phyloP scores from a whole-genome alignment of 2,888 invertebrate species.

The Digitonthophagus gazella region DNA sequence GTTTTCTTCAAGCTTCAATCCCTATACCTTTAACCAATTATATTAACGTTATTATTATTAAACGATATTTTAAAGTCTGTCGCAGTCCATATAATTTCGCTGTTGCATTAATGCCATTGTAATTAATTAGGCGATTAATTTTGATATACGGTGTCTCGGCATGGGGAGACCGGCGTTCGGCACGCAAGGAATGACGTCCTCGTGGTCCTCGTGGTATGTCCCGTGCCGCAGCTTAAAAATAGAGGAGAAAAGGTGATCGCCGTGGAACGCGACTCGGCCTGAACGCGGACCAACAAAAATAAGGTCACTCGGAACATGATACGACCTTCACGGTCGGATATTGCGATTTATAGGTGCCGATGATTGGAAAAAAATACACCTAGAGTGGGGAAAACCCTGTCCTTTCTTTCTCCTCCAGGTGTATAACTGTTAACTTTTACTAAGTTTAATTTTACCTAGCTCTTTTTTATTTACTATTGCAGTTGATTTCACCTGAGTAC shows the following conservation, averaged over 20 bases:
- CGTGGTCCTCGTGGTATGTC: background rate
- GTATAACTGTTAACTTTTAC: background rate
- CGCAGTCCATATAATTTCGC: background rate
- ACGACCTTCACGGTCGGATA: slow-evolving; percentile 26
- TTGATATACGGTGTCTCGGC: background rate
- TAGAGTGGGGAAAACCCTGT: background rate
- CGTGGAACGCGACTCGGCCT: background rate
- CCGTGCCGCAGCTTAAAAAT: background rate
- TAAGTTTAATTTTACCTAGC: too few species aligned
- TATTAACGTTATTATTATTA: background rate
- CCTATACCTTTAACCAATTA: background rate
- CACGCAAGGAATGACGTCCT: background rate
- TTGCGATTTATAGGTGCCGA: slow-evolving; percentile 19
- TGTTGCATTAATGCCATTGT: background rate
- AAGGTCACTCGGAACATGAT: slow-evolving; percentile 23
- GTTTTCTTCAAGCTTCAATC: background rate
- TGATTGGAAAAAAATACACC: slow-evolving; percentile 3
- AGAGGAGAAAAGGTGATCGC: background rate
- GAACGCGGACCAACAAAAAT: slow-evolving; percentile 17
- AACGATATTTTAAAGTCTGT: background rate
- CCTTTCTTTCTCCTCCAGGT: background rate
- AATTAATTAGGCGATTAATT: background rate
- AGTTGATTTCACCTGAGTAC: too few species aligned
- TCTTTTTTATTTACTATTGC: too few species aligned
- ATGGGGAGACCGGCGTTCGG: background rate